phyloP scores from a whole-genome alignment of 2,797 vertebrate species.

The Alfaro cultratus region DNA sequence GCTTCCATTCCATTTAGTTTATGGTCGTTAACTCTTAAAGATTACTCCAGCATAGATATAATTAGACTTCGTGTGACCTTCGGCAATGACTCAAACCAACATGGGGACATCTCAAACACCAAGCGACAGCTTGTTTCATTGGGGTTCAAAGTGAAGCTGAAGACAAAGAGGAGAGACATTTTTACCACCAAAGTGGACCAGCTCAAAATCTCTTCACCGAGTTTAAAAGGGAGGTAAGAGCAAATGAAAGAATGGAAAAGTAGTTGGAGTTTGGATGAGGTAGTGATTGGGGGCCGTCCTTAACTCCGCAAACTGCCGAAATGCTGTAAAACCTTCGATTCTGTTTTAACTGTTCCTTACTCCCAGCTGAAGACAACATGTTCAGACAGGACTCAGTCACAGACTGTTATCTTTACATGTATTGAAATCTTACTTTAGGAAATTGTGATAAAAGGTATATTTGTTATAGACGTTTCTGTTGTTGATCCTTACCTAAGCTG shows the following conservation, averaged over 20 bases:
- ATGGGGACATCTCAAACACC: neutral
- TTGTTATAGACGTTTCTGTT: constrained; percentile 34
- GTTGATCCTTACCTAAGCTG: constrained; percentile 27
- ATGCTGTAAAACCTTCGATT: constrained; percentile 36
- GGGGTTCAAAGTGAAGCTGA: neutral
- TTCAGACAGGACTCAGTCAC: constrained; percentile 26
- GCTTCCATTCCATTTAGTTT: neutral
- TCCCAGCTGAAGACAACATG: constrained; percentile 9
- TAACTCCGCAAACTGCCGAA: constrained; percentile 12
- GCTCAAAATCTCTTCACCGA: neutral
- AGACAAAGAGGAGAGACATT: neutral
- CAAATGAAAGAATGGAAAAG: neutral
- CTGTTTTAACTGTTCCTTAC: constrained; percentile 39
- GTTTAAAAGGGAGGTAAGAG: neutral
- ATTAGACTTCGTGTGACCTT: neutral
- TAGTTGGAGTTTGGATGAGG: neutral
- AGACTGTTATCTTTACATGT: constrained; percentile 32
- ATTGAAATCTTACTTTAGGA: constrained; percentile 32
- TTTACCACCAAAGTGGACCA: neutral
- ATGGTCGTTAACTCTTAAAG: neutral
- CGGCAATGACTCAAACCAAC: neutral
- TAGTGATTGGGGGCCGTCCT: neutral
- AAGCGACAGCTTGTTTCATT: neutral
- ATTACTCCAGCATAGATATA: neutral
- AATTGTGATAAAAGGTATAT: constrained; percentile 26